Percentiles rank a stretch among this genome's conserved stretches.
phyloP scores from a whole-genome alignment of 2,797 vertebrate species.

The Hoplostethus atlanticus region DNA sequence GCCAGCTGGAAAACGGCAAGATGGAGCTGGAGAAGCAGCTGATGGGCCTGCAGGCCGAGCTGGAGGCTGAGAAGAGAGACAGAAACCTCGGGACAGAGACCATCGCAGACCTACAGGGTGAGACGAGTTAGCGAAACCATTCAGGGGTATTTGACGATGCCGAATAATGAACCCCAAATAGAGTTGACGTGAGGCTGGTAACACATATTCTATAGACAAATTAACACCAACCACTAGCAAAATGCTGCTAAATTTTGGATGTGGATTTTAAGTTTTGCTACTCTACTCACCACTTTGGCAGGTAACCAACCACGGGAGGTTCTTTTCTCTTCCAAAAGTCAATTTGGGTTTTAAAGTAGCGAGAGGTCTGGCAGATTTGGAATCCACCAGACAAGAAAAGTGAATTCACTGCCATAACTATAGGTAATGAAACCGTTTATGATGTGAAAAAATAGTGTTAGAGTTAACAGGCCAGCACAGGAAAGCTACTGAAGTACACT shows the following conservation, averaged over 20 bases:
- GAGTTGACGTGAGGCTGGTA: neutral
- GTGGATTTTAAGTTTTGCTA: conserved; percentile 21
- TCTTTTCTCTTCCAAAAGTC: conserved; percentile 1
- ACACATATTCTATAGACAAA: neutral
- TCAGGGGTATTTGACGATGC: neutral
- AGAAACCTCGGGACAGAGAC: conserved; percentile 88
- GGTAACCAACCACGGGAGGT: neutral
- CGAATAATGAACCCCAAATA: neutral
- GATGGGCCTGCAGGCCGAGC: conserved; percentile 88
- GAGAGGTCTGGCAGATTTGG: neutral
- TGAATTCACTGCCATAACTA: conserved; percentile 1
- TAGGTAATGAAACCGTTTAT: conserved; percentile 4
- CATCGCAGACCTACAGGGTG: conserved; percentile 95
- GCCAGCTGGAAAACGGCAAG: conserved; percentile 89
- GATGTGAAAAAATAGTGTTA: neutral
- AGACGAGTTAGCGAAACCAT: conserved; percentile 12
- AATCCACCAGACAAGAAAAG: neutral
- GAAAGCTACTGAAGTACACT: conserved; percentile 30
- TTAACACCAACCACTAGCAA: conserved; percentile 9
- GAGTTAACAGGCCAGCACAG: neutral
- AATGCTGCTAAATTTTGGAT: conserved; percentile 7
- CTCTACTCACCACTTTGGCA: conserved; percentile 10
- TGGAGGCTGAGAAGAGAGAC: conserved; percentile 92
- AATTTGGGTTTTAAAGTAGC: conserved; percentile 20
- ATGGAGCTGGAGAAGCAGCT: conserved; percentile 93